Evolutionary conservation across 2,888 invertebrate species (phyloP), one percentile per base, ranked within the genome.

Genomic region (Petrolisthes cinctipes): DNA sequence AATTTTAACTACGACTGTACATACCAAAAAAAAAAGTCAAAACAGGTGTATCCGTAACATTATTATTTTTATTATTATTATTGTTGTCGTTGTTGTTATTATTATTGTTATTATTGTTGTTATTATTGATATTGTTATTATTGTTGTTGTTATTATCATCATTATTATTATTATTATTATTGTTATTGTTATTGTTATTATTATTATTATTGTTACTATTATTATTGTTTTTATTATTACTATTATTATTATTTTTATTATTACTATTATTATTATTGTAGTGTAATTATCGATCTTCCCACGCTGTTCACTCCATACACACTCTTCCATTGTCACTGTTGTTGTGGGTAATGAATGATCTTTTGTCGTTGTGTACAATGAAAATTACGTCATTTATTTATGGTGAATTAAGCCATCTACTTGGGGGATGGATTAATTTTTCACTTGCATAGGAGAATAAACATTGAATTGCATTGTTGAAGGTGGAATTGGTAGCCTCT

Each of bases 311-410:
- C 54, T 54, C n/a, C 79, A 53, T 54, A 53, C 79, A 53, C 79
- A 53, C 79, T 79, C 79, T 79, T 54, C 53, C 53, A 61, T 6
- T n/a, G n/a, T n/a, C 11, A n/a, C 1, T 57, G 6, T 57, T 81
- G 53, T 57, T 17, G 51, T 20, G 3, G 53, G n/a, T 51, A n/a
- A 81, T 61, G 2, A n/a, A 81, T 57, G 56, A 2, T 57, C 4
- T n/a, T 1, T 51, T 57, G 20, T 57, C 4, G 20, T 51, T 81
- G 20, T 57, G 53, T 81, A 61, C 9, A 81, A 51, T 57, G 2
- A 81, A 51, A 81, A 51, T 57, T 81, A 81, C 57, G 51, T 81
- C 51, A 79, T 79, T 11, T 51, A 79, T 20, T 23, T 79, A 79
- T 79, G 14, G 66, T 61, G 66, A 61, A 61, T 61, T 11, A 61